phyloP scores from a whole-genome alignment of 2,888 invertebrate species.

The Yponomeuta evonymella region DNA sequence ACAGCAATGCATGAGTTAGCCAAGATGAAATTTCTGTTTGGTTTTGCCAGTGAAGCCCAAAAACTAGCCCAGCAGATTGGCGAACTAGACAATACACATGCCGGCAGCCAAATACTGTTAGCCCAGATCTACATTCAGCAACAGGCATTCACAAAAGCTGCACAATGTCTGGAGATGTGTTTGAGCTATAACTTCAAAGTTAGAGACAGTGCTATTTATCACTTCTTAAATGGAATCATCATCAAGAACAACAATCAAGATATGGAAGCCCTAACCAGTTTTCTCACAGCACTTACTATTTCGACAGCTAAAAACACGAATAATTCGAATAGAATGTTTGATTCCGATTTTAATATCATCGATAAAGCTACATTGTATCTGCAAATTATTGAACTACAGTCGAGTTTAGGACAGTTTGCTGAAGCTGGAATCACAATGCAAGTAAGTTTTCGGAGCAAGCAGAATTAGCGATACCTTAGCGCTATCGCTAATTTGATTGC shows the following conservation, averaged over 20 bases:
- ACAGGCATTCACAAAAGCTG: slow-evolving; percentile 83
- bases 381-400: slow-evolving; percentile 88
- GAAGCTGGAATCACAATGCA: slow-evolving; percentile 90
- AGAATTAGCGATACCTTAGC: no score
- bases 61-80: slow-evolving; percentile 83
- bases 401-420: slow-evolving; percentile 80
- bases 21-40: slow-evolving; percentile 87
- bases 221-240: slow-evolving; percentile 89
- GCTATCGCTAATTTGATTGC: no score
- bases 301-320: slow-evolving; percentile 57
- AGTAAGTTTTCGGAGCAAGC: slow-evolving; percentile 43
- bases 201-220: slow-evolving; percentile 92
- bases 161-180: slow-evolving; percentile 91
- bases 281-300: slow-evolving; percentile 84
- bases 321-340: slow-evolving; percentile 41
- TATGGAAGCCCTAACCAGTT: slow-evolving; percentile 83
- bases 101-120: slow-evolving; percentile 89
- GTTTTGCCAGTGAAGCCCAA: slow-evolving; percentile 84
- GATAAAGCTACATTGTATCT: slow-evolving; percentile 92
- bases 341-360: slow-evolving; percentile 74
- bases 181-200: slow-evolving; percentile 95
- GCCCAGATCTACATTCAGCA: slow-evolving; percentile 89
- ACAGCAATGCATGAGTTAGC: slow-evolving; percentile 82
- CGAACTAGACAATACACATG: slow-evolving; percentile 85
- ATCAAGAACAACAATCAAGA: slow-evolving; percentile 84